These are phyloP conservation scores for Stichopus horrens DNA, from an alignment of 53 echinoderm and acorn worm species.

Conservation along the genomic window DNA sequence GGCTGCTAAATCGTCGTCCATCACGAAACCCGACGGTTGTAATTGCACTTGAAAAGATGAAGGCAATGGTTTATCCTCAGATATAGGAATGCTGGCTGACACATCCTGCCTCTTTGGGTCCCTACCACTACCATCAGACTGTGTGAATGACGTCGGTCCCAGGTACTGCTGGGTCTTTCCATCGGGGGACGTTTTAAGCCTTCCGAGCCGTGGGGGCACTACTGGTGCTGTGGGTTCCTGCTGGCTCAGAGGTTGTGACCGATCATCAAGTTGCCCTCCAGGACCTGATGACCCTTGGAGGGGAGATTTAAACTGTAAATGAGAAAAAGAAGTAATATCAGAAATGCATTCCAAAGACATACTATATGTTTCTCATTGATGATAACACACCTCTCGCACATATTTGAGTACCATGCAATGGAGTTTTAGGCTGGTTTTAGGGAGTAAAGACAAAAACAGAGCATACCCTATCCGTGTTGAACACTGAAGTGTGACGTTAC, in stretches of 20 bases:
- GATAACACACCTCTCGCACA: too few species aligned
- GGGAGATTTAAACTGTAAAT: background rate
- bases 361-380: too few species aligned
- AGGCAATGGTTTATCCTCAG: slow-evolving; percentile 15
- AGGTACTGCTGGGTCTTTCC: background rate
- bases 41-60: slow-evolving; percentile 45
- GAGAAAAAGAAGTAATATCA: background rate
- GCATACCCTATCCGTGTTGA: too few species aligned
- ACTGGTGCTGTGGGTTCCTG: background rate
- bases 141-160: background rate
- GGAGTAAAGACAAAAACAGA: too few species aligned
- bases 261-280: background rate
- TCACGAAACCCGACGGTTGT: slow-evolving; percentile 8
- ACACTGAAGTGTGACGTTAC: too few species aligned
- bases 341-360: too few species aligned
- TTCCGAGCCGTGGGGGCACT: background rate
- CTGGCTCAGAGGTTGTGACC: background rate
- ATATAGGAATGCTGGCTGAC: slow-evolving; percentile 14
- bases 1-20: slow-evolving; percentile 30
- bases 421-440: too few species aligned
- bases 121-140: background rate
- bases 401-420: too few species aligned
- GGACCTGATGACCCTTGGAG: background rate
- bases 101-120: background rate
- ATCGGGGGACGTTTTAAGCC: slow-evolving; percentile 6